These are phyloP conservation scores for Panorpa germanica DNA, from an alignment of 2,888 invertebrate species.

Conservation along the genomic window DNA sequence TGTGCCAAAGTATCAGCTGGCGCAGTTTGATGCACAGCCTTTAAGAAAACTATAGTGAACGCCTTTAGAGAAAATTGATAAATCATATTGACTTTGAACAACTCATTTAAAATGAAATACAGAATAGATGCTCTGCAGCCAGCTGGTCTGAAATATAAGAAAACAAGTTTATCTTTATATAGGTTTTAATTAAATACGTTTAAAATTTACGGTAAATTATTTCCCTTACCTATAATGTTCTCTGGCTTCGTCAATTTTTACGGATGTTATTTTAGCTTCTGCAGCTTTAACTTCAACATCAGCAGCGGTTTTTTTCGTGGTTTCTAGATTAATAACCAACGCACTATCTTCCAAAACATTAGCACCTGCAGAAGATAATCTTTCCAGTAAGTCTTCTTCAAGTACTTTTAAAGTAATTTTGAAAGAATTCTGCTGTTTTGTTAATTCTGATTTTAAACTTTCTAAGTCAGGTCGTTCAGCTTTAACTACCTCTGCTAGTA, in stretches of 20 bases:
- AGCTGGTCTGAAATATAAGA: conserved; percentile 35
- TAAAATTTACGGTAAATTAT: neutral
- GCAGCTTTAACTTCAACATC: conserved; percentile 76
- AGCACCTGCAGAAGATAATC: conserved; percentile 77
- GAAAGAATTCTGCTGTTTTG: conserved; percentile 85
- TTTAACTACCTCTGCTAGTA: conserved; percentile 85
- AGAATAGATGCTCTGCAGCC: conserved; percentile 74
- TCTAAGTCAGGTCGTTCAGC: conserved; percentile 85
- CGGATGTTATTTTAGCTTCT: conserved; percentile 70
- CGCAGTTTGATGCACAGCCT: conserved; percentile 53
- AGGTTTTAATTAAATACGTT: conserved; percentile 4
- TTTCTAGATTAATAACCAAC: conserved; percentile 81
- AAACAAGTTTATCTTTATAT: conserved; percentile 1
- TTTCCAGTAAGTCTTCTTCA: conserved; percentile 78
- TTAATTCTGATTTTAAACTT: conserved; percentile 57
- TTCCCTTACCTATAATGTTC: conserved; percentile 51
- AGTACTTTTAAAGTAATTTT: conserved; percentile 79
- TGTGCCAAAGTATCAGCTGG: conserved; percentile 46
- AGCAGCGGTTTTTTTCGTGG: conserved; percentile 79
- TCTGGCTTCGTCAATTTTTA: conserved; percentile 78
- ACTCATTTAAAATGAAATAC: conserved; percentile 84
- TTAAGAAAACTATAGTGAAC: conserved; percentile 78
- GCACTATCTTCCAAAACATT: conserved; percentile 82
- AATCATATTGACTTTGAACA: conserved; percentile 83
- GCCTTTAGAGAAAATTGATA: conserved; percentile 93